These are phyloP conservation scores for Vireo altiloquus DNA, from an alignment of 2,113 vertebrate species.

Conservation along the genomic window DNA sequence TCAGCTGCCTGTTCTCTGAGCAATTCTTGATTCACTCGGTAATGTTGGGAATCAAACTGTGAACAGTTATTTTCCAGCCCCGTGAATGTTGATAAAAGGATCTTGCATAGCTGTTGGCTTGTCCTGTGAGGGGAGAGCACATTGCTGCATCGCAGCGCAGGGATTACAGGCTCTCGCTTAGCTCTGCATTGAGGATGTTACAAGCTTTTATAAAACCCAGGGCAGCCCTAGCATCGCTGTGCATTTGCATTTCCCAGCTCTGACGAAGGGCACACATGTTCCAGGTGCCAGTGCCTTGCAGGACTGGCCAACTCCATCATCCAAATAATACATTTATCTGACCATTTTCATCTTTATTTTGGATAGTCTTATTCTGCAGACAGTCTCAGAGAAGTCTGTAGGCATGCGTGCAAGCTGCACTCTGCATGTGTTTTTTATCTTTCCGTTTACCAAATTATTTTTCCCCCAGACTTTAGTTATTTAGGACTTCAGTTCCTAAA, in stretches of 20 bases:
- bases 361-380: not conserved
- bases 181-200: slow-evolving; percentile 7
- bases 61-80: slow-evolving; percentile 51
- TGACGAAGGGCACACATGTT: rapidly evolving
- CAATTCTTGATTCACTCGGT: slow-evolving; percentile 29
- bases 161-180: slow-evolving; percentile 36
- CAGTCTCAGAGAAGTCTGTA: not conserved
- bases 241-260: slow-evolving; percentile 9
- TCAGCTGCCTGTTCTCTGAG: slow-evolving; percentile 42
- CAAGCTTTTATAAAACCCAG: not conserved
- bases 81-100: slow-evolving; percentile 60
- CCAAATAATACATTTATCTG: not conserved
- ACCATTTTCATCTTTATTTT: not conserved
- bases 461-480: not conserved
- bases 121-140: slow-evolving; percentile 22
- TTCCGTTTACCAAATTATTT: not conserved
- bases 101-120: slow-evolving; percentile 48
- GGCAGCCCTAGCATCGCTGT: not conserved
- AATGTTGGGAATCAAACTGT: slow-evolving; percentile 43
- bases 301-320: not conserved
- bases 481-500: not conserved
- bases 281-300: not conserved
- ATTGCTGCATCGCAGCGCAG: not conserved
- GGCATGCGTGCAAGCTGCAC: not conserved
- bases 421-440: not conserved